These are phyloP conservation scores for Diploptera punctata DNA, from an alignment of 2,888 invertebrate species.

Conservation along the genomic window DNA sequence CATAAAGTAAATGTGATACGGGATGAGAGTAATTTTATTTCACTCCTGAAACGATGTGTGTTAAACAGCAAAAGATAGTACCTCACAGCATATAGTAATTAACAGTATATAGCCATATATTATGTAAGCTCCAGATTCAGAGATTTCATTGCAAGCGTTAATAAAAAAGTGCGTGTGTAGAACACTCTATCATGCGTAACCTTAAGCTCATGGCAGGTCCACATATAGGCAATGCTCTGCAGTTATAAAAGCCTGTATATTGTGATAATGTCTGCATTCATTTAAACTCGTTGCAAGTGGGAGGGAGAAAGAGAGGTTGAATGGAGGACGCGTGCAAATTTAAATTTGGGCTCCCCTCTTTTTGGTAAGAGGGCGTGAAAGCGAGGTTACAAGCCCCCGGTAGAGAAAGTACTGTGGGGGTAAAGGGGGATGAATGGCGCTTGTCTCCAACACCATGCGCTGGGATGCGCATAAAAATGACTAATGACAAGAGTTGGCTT, in stretches of 20 bases:
- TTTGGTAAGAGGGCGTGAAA: conserved; percentile 23
- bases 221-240: not conserved
- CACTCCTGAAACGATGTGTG: not conserved
- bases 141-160: not conserved
- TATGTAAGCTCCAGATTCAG: not conserved
- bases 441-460: conserved; percentile 35
- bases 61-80: not conserved
- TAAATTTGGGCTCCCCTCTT: conserved; percentile 15
- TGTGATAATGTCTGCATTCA: not conserved
- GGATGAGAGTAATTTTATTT: not conserved
- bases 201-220: not conserved
- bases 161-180: not conserved
- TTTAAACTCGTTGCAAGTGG: not conserved
- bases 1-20: no score
- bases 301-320: not conserved
- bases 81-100: not conserved
- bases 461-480: conserved; percentile 39
- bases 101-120: not conserved
- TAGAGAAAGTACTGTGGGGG: no score
- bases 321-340: conserved; percentile 14
- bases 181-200: not conserved
- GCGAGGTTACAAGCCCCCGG: conserved; percentile 10
- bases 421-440: conserved; percentile 28
- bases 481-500: conserved; percentile 40
- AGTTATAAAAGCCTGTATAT: not conserved